A percentile compares a stretch with the other conserved stretches of the same genome.
Conservation (phyloP, 35 echinoderm and acorn worm genomes). For the Lytechinus variegatus region DNA sequence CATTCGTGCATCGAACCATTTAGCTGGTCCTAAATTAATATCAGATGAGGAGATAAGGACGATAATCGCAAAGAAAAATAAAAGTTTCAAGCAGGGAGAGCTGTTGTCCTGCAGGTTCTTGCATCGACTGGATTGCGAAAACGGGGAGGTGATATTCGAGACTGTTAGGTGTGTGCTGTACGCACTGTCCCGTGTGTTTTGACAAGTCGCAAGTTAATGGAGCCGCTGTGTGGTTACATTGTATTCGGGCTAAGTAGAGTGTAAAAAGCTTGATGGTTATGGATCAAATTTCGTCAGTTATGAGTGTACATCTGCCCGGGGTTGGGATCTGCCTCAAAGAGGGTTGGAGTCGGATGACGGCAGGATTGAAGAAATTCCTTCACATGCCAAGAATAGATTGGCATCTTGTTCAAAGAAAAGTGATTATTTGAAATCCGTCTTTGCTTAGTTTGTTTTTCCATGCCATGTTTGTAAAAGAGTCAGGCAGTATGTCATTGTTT, state of each 20-base stretch:
- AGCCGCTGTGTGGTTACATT: neutral
- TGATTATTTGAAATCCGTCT: neutral
- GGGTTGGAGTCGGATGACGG: neutral
- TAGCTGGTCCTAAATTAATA: neutral
- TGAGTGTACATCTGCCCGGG: neutral
- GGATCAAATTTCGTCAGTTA: slow-evolving; percentile 12
- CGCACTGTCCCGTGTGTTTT: neutral
- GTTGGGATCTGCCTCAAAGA: neutral
- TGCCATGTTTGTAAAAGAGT: neutral
- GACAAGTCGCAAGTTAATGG: slow-evolving; percentile 37
- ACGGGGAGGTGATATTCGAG: neutral
- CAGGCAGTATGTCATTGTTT: neutral
- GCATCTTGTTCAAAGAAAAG: neutral
- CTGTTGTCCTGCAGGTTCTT: neutral
- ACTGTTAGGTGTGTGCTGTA: neutral
- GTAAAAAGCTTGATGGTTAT: slow-evolving; percentile 8
- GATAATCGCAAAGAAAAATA: slow-evolving; percentile 5
- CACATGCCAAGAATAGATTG: neutral
- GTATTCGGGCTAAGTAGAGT: slow-evolving; percentile 26
- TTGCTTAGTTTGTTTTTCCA: neutral
- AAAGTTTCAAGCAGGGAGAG: neutral
- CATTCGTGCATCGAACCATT: neutral
- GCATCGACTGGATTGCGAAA: neutral
- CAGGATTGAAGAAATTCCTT: no score
- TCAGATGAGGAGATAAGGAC: neutral